Percentiles rank a stretch among this genome's conserved stretches.
Evolutionary conservation across 1,140 invertebrate genomes (phyloP).

Genomic region (Amyelois transitella): DNA sequence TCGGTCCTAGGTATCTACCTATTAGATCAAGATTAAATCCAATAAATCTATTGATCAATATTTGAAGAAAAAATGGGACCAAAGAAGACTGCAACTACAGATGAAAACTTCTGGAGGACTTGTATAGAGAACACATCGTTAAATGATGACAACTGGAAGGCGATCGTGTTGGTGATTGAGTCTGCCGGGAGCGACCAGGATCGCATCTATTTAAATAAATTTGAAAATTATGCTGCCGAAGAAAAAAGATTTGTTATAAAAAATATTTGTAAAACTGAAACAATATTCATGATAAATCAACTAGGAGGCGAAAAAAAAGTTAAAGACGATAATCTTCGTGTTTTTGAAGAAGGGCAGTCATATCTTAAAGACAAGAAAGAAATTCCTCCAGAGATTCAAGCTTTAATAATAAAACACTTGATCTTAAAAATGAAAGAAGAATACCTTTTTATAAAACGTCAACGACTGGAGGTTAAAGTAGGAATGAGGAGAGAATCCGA

Average conservation of each 20-base stretch:
- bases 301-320: constrained; percentile 61
- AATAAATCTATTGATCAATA: too few species aligned
- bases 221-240: constrained; percentile 54
- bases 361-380: constrained; percentile 59
- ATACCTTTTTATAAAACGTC: constrained; percentile 54
- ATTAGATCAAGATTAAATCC: too few species aligned
- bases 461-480: constrained; percentile 50
- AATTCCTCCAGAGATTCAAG: constrained; percentile 58
- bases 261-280: constrained; percentile 67
- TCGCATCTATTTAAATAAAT: constrained; percentile 57
- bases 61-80: constrained; percentile 32
- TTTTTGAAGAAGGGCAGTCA: constrained; percentile 59
- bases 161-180: constrained; percentile 60
- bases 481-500: constrained; percentile 53
- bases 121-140: constrained; percentile 44
- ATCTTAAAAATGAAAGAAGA: constrained; percentile 66
- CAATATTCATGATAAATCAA: constrained; percentile 67
- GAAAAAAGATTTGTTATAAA: constrained; percentile 69
- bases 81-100: constrained; percentile 39
- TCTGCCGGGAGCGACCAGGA: constrained; percentile 59
- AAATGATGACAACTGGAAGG: constrained; percentile 48
- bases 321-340: constrained; percentile 51
- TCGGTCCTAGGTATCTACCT: too few species aligned
- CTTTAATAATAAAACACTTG: constrained; percentile 61
- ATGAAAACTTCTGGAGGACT: constrained; percentile 46